phyloP scores from a whole-genome alignment of 2,113 vertebrate genomes.

The Callaeas wilsoni region DNA sequence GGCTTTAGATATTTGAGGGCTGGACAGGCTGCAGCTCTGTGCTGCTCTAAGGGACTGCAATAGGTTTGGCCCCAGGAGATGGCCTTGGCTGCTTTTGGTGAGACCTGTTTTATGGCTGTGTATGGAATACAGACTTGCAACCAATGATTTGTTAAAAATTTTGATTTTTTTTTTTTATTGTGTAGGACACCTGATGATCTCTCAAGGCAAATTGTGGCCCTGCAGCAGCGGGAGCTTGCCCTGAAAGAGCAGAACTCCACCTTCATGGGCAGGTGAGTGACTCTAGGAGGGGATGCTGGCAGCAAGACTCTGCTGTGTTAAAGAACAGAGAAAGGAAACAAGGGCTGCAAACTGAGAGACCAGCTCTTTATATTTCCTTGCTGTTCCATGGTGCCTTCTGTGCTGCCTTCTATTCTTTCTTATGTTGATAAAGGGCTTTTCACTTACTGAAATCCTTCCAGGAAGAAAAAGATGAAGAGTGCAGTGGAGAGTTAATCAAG shows the following conservation, averaged over 20 bases:
- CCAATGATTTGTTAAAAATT: background rate
- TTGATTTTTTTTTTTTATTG: background rate
- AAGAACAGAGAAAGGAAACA: background rate
- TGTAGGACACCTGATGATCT: slow-evolving; percentile 92
- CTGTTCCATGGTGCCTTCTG: background rate
- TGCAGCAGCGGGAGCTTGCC: slow-evolving; percentile 88
- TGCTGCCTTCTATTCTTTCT: background rate
- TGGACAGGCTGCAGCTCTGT: background rate
- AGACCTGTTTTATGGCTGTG: background rate
- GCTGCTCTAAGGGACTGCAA: background rate
- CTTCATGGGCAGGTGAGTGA: slow-evolving; percentile 82
- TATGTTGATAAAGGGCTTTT: background rate
- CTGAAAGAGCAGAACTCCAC: slow-evolving; percentile 88
- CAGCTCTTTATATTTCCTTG: background rate
- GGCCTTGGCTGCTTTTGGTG: background rate
- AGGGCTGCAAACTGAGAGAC: background rate
- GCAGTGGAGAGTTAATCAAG: background rate
- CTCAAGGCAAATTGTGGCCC: slow-evolving; percentile 86
- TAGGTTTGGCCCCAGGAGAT: background rate
- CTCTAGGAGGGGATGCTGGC: background rate
- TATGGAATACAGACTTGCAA: background rate
- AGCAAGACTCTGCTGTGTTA: background rate
- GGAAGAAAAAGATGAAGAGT: background rate
- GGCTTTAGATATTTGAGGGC: background rate
- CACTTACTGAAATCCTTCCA: background rate